Evolutionary conservation across 2,113 vertebrate species (phyloP).

Genomic region (Clarias gariepinus): DNA sequence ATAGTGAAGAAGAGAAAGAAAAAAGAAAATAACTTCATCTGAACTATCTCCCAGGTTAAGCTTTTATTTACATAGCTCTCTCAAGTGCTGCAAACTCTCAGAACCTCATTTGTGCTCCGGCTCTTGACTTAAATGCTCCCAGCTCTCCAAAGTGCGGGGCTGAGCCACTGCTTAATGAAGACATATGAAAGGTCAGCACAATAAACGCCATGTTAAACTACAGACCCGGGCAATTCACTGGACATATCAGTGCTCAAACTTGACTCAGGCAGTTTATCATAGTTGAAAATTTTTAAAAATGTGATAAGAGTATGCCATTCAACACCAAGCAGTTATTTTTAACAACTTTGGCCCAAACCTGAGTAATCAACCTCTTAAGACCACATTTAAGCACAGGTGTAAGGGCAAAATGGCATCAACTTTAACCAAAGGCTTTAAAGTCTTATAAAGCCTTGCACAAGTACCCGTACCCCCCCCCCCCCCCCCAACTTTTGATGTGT

Average conservation of each 20-base stretch:
- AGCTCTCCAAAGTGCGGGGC: slow-evolving; percentile 13
- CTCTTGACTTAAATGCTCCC: slow-evolving; percentile 35
- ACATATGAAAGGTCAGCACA: slow-evolving; percentile 21
- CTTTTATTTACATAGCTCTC: slow-evolving; percentile 67
- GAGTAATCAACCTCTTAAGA: neutral
- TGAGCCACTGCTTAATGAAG: neutral
- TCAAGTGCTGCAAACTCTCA: slow-evolving; percentile 39
- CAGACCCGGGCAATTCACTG: neutral
- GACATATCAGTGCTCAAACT: neutral
- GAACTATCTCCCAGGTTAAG: slow-evolving; percentile 62
- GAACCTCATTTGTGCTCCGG: slow-evolving; percentile 19
- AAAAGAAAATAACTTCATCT: neutral
- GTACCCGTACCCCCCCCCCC: neutral
- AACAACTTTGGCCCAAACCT: neutral
- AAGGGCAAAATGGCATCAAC: neutral
- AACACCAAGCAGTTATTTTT: neutral
- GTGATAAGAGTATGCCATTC: neutral
- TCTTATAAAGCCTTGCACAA: neutral
- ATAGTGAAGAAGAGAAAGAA: slow-evolving; percentile 32
- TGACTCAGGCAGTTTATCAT: neutral
- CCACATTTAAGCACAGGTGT: neutral
- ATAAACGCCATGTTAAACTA: slow-evolving; percentile 21
- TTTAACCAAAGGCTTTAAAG: neutral
- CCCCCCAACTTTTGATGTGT: neutral
- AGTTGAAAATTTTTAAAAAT: neutral